Evolutionary conservation across 2,797 vertebrate species (phyloP).

Genomic region (Amniataba percoides): DNA sequence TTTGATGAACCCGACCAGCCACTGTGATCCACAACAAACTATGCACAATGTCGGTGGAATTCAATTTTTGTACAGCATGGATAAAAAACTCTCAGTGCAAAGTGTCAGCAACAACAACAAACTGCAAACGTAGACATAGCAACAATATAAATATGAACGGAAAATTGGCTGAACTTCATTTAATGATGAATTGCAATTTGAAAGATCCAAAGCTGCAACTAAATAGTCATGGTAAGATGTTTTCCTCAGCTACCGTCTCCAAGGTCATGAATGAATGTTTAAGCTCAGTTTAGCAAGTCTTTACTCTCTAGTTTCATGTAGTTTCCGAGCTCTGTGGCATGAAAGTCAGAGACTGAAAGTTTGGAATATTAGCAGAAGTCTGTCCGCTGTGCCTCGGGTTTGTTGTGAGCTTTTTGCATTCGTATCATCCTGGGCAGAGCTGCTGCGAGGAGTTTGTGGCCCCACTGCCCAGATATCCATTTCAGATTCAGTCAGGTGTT

Average conservation of each 20-base stretch:
- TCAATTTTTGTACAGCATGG: neutral
- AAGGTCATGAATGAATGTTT: neutral
- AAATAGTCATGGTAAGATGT: neutral
- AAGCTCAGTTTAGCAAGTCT: neutral
- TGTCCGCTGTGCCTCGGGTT: slow-evolving; percentile 14
- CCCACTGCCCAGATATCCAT: slow-evolving; percentile 70
- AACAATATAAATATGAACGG: neutral
- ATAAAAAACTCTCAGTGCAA: neutral
- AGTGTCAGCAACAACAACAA: neutral
- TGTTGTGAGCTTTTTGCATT: slow-evolving; percentile 42
- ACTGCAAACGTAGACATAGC: neutral
- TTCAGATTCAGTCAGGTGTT: slow-evolving; percentile 75
- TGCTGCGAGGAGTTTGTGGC: slow-evolving; percentile 37
- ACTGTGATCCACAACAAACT: slow-evolving; percentile 20
- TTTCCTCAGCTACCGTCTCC: neutral
- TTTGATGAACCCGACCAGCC: slow-evolving; percentile 5
- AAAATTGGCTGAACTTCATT: neutral
- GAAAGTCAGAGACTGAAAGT: slow-evolving; percentile 10
- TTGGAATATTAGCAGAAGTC: slow-evolving; percentile 17
- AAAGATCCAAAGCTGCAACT: neutral
- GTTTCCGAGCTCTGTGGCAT: slow-evolving; percentile 4
- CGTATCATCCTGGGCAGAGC: slow-evolving; percentile 23
- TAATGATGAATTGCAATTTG: neutral
- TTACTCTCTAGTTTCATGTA: neutral
- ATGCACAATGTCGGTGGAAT: neutral